Evolutionary conservation across 64 coral and sea anemone species (phyloP).

Genomic region (Porites lutea): DNA sequence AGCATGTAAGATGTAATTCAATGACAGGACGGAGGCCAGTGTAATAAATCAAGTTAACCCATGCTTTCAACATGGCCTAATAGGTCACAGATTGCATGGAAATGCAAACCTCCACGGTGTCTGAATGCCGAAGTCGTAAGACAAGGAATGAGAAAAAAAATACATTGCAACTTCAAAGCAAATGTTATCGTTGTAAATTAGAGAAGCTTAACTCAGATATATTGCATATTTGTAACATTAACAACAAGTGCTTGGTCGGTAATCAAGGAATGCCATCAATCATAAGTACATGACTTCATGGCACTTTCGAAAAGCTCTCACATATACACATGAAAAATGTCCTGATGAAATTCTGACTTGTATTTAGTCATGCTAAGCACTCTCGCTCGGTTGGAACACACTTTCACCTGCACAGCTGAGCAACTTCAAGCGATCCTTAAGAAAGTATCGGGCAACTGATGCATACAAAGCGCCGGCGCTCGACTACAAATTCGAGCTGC

Average conservation of each 20-base stretch:
- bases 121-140: neutral
- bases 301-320: conserved; percentile 41
- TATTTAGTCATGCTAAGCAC: conserved; percentile 24
- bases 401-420: conserved; percentile 17
- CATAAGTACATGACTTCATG: conserved; percentile 25
- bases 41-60: conserved; percentile 57
- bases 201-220: neutral
- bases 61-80: conserved; percentile 24
- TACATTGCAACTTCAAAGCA: neutral
- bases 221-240: neutral
- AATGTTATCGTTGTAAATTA: neutral
- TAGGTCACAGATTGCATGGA: conserved; percentile 21
- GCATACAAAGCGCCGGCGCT: neutral
- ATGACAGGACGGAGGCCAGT: conserved; percentile 16
- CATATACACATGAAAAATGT: conserved; percentile 48
- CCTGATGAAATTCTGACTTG: conserved; percentile 33
- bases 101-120: conserved; percentile 6
- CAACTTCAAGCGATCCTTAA: neutral
- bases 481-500: neutral
- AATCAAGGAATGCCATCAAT: conserved; percentile 35
- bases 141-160: neutral
- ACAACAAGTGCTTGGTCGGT: neutral
- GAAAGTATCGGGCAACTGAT: neutral
- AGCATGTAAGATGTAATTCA: neutral
- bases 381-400: neutral